These are phyloP conservation scores for Drosophila ogumai DNA, from an alignment of 1,140 invertebrate genomes.

Conservation along the genomic window DNA sequence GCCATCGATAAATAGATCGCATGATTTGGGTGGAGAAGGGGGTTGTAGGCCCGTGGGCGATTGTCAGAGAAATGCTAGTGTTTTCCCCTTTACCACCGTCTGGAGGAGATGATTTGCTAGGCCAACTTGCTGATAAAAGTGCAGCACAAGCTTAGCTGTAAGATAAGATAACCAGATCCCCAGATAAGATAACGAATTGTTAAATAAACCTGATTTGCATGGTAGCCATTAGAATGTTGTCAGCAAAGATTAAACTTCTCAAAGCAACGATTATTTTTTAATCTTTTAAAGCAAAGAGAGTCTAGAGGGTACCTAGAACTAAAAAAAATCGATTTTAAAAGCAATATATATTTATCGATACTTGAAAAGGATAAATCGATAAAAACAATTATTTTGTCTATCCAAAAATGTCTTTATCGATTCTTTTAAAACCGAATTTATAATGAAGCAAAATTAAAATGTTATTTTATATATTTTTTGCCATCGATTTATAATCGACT, in stretches of 20 bases:
- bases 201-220: background rate
- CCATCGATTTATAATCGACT: too few species aligned
- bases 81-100: background rate
- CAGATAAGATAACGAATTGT: constrained; percentile 9
- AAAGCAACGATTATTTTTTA: too few species aligned
- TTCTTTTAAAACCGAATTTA: too few species aligned
- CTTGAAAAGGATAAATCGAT: too few species aligned
- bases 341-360: too few species aligned
- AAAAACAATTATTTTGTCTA: too few species aligned
- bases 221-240: background rate
- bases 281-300: too few species aligned
- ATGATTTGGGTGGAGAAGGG: background rate
- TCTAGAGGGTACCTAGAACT: too few species aligned
- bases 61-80: background rate
- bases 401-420: too few species aligned
- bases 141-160: constrained; percentile 5
- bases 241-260: background rate
- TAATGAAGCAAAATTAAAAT: too few species aligned
- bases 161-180: constrained; percentile 22
- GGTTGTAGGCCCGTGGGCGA: constrained; percentile 27
- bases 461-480: too few species aligned
- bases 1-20: constrained; percentile 22
- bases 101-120: constrained; percentile 19
- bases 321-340: too few species aligned
- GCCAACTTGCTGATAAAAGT: constrained; percentile 18